phyloP scores from a whole-genome alignment of 2,888 invertebrate species.

The Neoascia interrupta region DNA sequence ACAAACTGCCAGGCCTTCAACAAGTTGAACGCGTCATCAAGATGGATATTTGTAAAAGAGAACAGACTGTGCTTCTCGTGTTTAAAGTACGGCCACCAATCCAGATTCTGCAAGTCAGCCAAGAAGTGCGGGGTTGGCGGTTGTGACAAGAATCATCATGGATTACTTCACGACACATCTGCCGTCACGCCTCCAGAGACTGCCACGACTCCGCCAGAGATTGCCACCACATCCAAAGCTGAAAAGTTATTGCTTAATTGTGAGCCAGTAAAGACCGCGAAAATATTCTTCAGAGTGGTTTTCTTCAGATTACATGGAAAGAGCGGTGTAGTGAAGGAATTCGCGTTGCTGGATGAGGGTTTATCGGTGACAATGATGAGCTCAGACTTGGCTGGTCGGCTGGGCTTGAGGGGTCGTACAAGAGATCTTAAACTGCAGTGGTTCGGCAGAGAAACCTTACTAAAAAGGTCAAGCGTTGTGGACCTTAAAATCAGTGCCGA shows the following conservation, averaged over 20 bases:
- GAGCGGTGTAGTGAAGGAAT: neutral
- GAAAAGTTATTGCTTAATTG: neutral
- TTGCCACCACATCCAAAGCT: neutral
- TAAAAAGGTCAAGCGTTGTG: too few relatives aligned
- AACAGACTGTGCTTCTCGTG: too few relatives aligned
- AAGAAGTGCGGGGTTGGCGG: neutral
- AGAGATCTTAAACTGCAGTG: too few relatives aligned
- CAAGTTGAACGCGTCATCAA: too few relatives aligned
- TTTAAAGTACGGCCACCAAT: neutral
- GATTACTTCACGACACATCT: neutral
- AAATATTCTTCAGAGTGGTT: constrained; percentile 1
- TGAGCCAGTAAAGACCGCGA: neutral
- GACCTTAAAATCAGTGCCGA: constrained; percentile 48
- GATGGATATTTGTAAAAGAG: too few relatives aligned
- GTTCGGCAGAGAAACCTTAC: too few relatives aligned
- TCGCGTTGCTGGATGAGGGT: too few relatives aligned
- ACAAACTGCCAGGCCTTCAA: too few relatives aligned
- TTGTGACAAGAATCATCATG: neutral
- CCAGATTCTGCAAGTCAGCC: neutral
- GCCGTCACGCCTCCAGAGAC: neutral
- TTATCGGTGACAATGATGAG: constrained; percentile 17
- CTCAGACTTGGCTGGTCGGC: too few relatives aligned
- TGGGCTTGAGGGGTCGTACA: too few relatives aligned
- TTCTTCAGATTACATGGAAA: neutral
- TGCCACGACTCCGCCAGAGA: neutral